Base-by-base conservation (phyloP, 1,140 invertebrate species). In the Drosophila hydei region DNA sequence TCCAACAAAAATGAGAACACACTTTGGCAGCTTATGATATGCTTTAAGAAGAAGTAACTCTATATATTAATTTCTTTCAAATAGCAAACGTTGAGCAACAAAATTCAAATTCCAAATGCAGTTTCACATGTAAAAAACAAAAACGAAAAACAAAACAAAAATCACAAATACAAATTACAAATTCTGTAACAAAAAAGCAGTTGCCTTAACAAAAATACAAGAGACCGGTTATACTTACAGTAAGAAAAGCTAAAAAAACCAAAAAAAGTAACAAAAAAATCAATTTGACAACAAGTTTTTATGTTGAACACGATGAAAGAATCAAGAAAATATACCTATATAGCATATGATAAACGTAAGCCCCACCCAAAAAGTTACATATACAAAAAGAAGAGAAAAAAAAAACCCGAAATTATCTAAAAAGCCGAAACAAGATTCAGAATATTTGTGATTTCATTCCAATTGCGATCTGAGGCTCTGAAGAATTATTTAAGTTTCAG, bases 161-260 rank as follows among this genome's bases (percentile, higher is more conserved):
- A 67, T 30, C 5, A 55, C 33, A 48, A 48, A 64, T 63, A 74
- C 70, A 72, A 75, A 68, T 63, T 58, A 75, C 62, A 77, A 89
- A 83, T 77, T 89, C 85, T 77, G 78, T 80, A 83, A 84, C 85
- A 89, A 81, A 89, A 33, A 87, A 77, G 80, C 87, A 90, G 87
- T 87, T 90, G 87, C 87, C 87, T 89, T 90, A 90, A 67, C 60
- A 77, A 62, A 72, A 69, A 74, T 43, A 89, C 64, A 77, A 90
- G 71, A 88, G 72, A 88, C 83, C 83, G 75, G 67, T 80, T 87
- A 77, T 60, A 87, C 63, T 42, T 63, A 77, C 87, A 87, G 71
- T 88, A 88, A 77, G 74, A 77, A 67, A 64, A 51, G 6, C 23
- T 74, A 56, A 51, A 36, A 18, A 16, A 42, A 42, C 16, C 16